Evolutionary conservation across 2,888 invertebrate genomes (phyloP), one percentile per base, ranked within the genome.

Genomic region (Cristatella mucedo): DNA sequence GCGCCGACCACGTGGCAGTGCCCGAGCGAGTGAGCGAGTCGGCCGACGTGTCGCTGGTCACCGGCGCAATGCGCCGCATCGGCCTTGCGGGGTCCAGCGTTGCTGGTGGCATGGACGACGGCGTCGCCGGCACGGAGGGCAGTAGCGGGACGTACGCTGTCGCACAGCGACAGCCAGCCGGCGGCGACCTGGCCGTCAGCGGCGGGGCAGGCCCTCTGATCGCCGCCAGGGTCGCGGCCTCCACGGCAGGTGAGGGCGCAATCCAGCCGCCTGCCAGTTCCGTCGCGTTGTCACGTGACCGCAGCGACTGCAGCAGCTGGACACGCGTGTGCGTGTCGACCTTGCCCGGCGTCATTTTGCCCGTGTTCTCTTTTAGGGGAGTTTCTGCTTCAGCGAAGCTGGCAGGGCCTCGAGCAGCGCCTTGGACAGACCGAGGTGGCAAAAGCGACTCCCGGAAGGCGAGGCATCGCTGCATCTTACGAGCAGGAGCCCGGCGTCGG

Each of bases 401-500:
- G 89, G 87, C 76, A 75, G 56, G 91, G 91, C 1, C 68, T 91
- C 39, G 81, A 87, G 54, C 82, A 79, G 53, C 75, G 77, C 46
- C 63, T 83, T 29, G 84, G 83, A 0, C 71, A 78, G 56, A 77
- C 76, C 1, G 74, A 76, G 38, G 76, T 80, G 0, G 73, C 74
- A 43, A 63, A 73, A 43, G 75, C 79, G 4, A 73, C 74, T 47
- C 72, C 76, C 51, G 87, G 87, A 0, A 71, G 78, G 11, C 73
- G 68, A 50, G 87, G 87, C 1, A 76, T 84, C 54, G 79, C 87
- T 0, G 70, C 57, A 38, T 52, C 53, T 7, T 69, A 69, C 48
- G 49, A 48, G 33, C 41, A 42, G 19, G 55, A 55, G 15, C 34
- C 42, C 9, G 6, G n/a, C n/a, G n/a, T n/a, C n/a, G n/a, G n/a